A percentile compares a stretch with the other conserved stretches of the same genome.
Evolutionary conservation across 2,113 vertebrate species (phyloP).

Genomic region (Myiopsitta monachus): DNA sequence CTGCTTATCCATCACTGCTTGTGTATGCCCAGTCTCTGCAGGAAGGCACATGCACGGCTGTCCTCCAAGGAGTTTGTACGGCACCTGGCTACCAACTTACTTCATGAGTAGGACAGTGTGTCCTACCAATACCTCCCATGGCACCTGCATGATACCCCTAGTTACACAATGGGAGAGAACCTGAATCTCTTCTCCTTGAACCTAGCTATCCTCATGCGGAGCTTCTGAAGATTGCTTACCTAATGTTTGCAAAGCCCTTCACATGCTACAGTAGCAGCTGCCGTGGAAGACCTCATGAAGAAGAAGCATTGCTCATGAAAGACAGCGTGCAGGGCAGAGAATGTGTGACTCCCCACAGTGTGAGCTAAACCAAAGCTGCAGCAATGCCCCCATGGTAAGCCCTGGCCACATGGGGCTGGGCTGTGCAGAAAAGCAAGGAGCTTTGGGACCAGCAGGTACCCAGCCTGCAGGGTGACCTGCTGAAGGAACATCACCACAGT

Average conservation of each 20-base stretch:
- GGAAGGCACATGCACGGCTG: neutral
- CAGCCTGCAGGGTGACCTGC: neutral
- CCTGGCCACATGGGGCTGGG: neutral
- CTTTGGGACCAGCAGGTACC: neutral
- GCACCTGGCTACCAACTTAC: neutral
- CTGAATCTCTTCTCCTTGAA: neutral
- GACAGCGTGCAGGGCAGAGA: neutral
- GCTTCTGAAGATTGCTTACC: neutral
- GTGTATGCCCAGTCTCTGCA: neutral
- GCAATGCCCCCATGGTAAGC: neutral
- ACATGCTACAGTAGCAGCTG: neutral
- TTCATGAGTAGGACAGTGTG: neutral
- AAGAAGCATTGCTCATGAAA: neutral
- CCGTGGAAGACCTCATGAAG: neutral
- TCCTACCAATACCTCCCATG: neutral
- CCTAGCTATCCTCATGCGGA: neutral
- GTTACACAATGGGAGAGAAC: neutral
- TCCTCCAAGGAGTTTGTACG: neutral
- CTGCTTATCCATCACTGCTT: neutral
- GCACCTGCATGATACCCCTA: neutral
- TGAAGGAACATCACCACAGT: neutral
- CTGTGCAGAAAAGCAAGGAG: rapidly evolving
- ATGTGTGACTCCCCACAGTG: neutral
- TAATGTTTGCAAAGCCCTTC: neutral
- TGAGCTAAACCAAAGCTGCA: neutral